Base-by-base conservation (phyloP, 2,113 vertebrate species). In the Argyrosomus japonicus region DNA sequence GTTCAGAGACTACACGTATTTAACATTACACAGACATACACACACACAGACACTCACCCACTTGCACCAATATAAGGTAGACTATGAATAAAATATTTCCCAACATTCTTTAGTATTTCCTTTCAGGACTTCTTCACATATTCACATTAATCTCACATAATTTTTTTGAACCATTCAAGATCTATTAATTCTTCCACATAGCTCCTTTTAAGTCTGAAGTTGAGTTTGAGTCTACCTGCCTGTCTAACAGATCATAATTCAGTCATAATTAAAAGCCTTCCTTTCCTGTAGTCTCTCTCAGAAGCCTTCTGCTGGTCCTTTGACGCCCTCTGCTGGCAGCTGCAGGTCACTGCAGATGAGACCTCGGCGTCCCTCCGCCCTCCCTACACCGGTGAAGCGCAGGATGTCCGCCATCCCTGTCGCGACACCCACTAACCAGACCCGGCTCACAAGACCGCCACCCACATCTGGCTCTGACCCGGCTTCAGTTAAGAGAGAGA, bases 301-400 rank as follows among this genome's bases (percentile, higher is more conserved):
- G 84, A 94, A 87, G 51, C 86, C 93, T 32, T 93, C 91, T 3
- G 91, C 21, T 0, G 76, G 40, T 1, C 51, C 83, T 0, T 87
- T 87, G 47, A 95, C 89, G 0, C 93, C 94, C 18, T 77, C 93
- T 40, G 54, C 87, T 45, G 45, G 69, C 17, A 32, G 62, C 27
- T 48, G 67, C 48, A 83, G 78, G 54, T 50, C 85, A 0, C 29
- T 88, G 76, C 96, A 95, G 77, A 87, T 93, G n/a, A 95, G 91
- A 13, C 5, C 82, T 1, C 93, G 83, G 0, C 93, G 85, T 2
- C 73, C 84, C 1, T 97, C 97, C 0, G 92, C 92, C 9, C 72
- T 98, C 4, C 97, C 97, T 10, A 97, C 97, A 0, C 96, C 97
- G 0, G 47, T 95, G 2, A 81, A 78, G 36, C 90, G 92, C 15